These are phyloP conservation scores for Crocidura indochinensis DNA, from an alignment of 2,797 vertebrate genomes.

Conservation along the genomic window DNA sequence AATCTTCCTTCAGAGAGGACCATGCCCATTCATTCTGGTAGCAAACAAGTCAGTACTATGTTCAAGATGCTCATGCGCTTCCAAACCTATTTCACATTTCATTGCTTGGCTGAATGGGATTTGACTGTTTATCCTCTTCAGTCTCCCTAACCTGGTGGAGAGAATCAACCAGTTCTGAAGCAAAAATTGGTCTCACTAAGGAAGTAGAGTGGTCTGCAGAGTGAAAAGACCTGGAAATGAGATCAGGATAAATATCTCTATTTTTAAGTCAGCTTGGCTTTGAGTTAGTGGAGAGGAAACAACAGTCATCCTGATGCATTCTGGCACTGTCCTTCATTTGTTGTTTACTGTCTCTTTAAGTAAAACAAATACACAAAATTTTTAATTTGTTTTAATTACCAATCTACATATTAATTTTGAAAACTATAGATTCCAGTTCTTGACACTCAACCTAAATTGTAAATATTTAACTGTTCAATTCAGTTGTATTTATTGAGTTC, in stretches of 20 bases:
- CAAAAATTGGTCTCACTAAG: constrained; percentile 83
- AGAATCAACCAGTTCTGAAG: constrained; percentile 74
- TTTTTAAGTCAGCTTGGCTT: constrained; percentile 46
- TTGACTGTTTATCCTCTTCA: constrained; percentile 83
- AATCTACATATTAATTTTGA: neutral
- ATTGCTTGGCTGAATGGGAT: constrained; percentile 89
- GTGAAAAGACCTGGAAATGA: constrained; percentile 51
- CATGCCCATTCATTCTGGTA: constrained; percentile 61
- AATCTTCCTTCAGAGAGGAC: constrained; percentile 67
- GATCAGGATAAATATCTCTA: constrained; percentile 28
- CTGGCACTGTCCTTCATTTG: neutral
- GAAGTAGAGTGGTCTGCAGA: constrained; percentile 80
- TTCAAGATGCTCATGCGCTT: constrained; percentile 85
- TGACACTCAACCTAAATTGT: neutral
- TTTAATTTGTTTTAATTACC: constrained; percentile 10
- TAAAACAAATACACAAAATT: neutral
- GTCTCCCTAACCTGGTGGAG: constrained; percentile 53
- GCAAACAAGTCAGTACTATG: constrained; percentile 85
- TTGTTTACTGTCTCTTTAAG: neutral
- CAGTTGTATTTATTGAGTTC: constrained; percentile 1
- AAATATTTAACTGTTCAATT: constrained; percentile 20
- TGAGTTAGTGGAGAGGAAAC: constrained; percentile 41
- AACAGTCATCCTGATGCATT: neutral
- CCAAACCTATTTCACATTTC: constrained; percentile 91
- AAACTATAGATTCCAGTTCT: neutral